These are phyloP conservation scores for Novumbra hubbsi DNA, from an alignment of 2,797 vertebrate species.

Conservation along the genomic window DNA sequence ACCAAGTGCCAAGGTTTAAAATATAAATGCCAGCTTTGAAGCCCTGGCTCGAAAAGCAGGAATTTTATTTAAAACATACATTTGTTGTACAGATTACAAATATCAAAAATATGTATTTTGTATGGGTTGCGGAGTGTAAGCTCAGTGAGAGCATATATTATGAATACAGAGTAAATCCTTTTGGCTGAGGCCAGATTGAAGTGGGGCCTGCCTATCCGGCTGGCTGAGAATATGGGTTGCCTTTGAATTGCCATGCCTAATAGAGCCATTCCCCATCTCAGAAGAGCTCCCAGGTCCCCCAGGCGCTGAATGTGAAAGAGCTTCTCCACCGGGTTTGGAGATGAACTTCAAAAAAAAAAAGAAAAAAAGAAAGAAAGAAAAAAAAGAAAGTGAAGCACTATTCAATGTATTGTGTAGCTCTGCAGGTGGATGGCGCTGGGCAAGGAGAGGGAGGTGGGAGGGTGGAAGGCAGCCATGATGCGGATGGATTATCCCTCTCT, in stretches of 20 bases:
- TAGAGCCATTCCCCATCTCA: conserved; percentile 33
- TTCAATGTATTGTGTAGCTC: conserved; percentile 59
- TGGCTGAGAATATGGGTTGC: conserved; percentile 16
- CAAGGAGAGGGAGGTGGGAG: neutral
- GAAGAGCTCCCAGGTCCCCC: conserved; percentile 41
- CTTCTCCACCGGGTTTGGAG: conserved; percentile 18
- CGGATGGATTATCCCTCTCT: conserved; percentile 63
- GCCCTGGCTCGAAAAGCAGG: conserved; percentile 31
- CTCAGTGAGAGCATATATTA: conserved; percentile 22
- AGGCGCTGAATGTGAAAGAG: conserved; percentile 42
- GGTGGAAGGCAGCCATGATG: conserved; percentile 36
- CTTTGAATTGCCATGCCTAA: conserved; percentile 36
- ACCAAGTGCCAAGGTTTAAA: conserved; percentile 13
- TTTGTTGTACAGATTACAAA: conserved; percentile 46
- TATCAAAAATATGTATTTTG: conserved; percentile 36
- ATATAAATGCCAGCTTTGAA: conserved; percentile 56
- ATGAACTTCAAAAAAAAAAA: conserved; percentile 17
- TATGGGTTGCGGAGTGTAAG: conserved; percentile 13
- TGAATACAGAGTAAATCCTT: conserved; percentile 44
- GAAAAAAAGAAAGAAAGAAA: neutral
- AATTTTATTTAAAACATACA: conserved; percentile 38
- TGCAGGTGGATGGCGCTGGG: conserved; percentile 57
- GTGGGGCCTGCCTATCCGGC: conserved; percentile 27
- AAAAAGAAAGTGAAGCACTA: conserved; percentile 45
- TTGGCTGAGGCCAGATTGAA: conserved; percentile 36